Conservation (phyloP, 1,140 invertebrate genomes). For the Cotesia typhae region DNA sequence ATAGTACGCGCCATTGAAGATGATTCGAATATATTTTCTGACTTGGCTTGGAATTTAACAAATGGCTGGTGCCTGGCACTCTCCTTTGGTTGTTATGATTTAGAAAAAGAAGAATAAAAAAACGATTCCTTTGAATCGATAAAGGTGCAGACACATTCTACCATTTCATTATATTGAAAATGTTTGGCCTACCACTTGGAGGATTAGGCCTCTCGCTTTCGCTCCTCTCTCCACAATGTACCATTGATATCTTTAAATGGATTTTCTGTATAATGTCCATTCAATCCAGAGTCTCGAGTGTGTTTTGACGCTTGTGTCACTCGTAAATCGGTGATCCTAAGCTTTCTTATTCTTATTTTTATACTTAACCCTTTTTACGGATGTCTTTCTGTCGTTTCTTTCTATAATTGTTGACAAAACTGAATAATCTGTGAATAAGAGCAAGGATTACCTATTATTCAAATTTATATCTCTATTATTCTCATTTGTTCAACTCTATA, state of each 20-base stretch:
- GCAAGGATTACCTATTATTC: background rate
- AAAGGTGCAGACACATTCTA: background rate
- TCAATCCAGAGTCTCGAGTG: constrained; percentile 37
- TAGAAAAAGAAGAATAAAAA: background rate
- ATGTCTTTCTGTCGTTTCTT: constrained; percentile 2
- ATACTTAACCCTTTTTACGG: constrained; percentile 22
- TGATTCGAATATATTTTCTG: constrained; percentile 19
- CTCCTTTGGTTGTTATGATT: background rate
- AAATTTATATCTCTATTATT: too few relatives aligned
- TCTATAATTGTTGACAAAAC: background rate
- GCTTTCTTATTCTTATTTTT: background rate
- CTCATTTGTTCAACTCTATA: too few relatives aligned
- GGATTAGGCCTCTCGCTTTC: constrained; percentile 48
- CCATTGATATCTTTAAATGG: constrained; percentile 53
- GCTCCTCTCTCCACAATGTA: constrained; percentile 36
- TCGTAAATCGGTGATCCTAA: constrained; percentile 4
- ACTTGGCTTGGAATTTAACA: constrained; percentile 20
- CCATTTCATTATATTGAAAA: constrained; percentile 23
- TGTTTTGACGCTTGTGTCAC: constrained; percentile 55
- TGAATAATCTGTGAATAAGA: background rate
- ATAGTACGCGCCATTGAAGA: constrained; percentile 32
- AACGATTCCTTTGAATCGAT: background rate
- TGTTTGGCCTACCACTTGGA: constrained; percentile 43
- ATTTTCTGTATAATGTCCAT: constrained; percentile 41
- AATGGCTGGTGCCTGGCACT: constrained; percentile 7